These are phyloP conservation scores for Cyrtodaria siliqua DNA, from an alignment of 2,888 invertebrate species.

Conservation along the genomic window DNA sequence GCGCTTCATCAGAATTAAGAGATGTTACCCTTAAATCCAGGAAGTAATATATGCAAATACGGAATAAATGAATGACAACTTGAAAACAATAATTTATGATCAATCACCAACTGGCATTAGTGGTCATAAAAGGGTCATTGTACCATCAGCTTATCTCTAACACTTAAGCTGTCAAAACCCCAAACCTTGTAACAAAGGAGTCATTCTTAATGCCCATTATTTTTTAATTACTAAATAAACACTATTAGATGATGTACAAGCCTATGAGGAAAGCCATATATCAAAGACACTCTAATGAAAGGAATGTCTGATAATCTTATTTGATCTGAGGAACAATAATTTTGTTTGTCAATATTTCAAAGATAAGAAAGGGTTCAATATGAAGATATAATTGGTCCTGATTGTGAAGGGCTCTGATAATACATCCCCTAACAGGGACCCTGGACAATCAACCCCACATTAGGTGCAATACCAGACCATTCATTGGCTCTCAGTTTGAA, in stretches of 20 bases:
- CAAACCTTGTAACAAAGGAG: background rate
- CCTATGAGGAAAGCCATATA: conserved; percentile 32
- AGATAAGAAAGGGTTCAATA: background rate
- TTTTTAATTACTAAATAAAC: conserved; percentile 1
- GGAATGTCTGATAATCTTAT: background rate
- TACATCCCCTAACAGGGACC: background rate
- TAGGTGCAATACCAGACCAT: conserved; percentile 15
- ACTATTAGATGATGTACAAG: conserved; percentile 20
- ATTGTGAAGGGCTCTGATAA: conserved; percentile 11
- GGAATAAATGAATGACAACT: too few species aligned
- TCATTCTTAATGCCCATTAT: background rate
- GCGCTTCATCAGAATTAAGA: too few species aligned
- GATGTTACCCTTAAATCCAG: too few species aligned
- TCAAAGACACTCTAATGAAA: background rate
- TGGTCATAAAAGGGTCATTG: conserved; percentile 39
- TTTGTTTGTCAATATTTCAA: conserved; percentile 41
- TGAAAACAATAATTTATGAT: too few species aligned
- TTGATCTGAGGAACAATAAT: conserved; percentile 15
- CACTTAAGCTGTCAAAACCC: conserved; percentile 33
- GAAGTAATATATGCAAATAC: too few species aligned
- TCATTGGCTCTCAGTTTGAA: conserved; percentile 25
- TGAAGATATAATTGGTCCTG: conserved; percentile 19
- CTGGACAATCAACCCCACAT: conserved; percentile 10
- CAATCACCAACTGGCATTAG: background rate
- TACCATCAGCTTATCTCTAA: conserved; percentile 13